Base-by-base conservation (phyloP, 2,888 invertebrate species). In the Cheilosia pagana region DNA sequence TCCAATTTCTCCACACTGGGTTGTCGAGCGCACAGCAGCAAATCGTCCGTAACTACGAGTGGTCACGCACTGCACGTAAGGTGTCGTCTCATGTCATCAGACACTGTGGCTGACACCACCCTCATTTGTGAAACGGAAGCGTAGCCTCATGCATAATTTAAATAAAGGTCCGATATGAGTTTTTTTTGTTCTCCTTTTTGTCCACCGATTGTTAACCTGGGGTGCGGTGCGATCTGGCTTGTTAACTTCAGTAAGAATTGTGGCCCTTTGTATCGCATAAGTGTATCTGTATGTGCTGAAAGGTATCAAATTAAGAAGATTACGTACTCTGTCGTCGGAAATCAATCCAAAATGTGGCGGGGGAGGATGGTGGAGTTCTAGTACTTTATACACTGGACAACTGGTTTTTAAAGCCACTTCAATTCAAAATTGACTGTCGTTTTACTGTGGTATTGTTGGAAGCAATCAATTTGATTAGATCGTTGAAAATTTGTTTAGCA, bases 261-360 rank as follows among this genome's bases (percentile, higher is more conserved):
- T 35, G 23, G 23, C 28, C 25, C 74, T 39, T 83, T 83, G 70
- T 79, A 59, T 45, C 10, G 55, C 71, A 35, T 67, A 71, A 81
- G 75, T 60, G 81, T 85, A 60, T 76, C 67, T 85, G 55, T 50
- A 81, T 75, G 75, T 81, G 85, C 71, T 85, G 85, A 85, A 81
- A 85, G 75, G 81, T 85, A 76, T 76, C 59, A 85, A 85, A 85
- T 85, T 81, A 85, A 81, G 75, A 48, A 67, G 85, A 85, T 85
- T 85, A 76, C 75, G 71, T 81, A 74, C 68, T 72, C 65, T 28
- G 48, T 59, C 53, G 74, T 75, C 81, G 75, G 71, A 50, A 81
- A 85, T 85, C 85, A 85, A 81, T 85, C 55, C 35, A 21, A 39
- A 48, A 4, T 35, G 48, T 23, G 43, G 28, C 28, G 53, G 50